Conservation (phyloP, 2,113 vertebrate genomes). For the Dromiciops gliroides region DNA sequence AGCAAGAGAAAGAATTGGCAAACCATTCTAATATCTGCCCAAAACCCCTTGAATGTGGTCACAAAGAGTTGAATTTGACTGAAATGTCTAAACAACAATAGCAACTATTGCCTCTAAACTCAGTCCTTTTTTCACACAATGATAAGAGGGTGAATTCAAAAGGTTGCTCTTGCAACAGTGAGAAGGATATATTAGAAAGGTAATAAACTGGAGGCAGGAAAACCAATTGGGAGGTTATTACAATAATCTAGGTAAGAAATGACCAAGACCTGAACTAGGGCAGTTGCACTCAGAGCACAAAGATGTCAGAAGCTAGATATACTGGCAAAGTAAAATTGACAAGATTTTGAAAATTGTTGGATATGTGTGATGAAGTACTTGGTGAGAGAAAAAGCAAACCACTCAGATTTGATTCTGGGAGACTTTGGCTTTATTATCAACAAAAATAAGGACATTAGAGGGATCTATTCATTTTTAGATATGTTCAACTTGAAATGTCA, state of each 20-base stretch:
- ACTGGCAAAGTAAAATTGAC: background rate
- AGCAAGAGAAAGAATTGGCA: background rate
- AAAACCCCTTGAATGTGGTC: background rate
- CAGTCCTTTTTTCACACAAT: background rate
- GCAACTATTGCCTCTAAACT: background rate
- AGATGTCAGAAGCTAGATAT: background rate
- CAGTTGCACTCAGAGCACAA: background rate
- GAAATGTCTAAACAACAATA: background rate
- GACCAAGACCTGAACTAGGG: background rate
- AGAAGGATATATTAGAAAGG: background rate
- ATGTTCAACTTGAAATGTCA: too few species aligned
- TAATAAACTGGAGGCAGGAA: background rate
- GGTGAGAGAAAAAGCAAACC: too few species aligned
- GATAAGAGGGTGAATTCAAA: background rate
- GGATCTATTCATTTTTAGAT: too few species aligned
- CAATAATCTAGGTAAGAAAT: background rate
- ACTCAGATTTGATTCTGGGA: too few species aligned
- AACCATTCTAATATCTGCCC: background rate
- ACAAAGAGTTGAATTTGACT: background rate
- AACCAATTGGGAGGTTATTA: background rate
- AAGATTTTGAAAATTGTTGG: background rate
- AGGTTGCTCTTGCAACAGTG: background rate
- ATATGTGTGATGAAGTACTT: background rate
- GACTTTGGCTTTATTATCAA: too few species aligned
- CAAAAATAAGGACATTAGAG: too few species aligned